These are phyloP conservation scores for Nematostella vectensis DNA, from an alignment of 92 coral and sea anemone genomes.

Conservation along the genomic window DNA sequence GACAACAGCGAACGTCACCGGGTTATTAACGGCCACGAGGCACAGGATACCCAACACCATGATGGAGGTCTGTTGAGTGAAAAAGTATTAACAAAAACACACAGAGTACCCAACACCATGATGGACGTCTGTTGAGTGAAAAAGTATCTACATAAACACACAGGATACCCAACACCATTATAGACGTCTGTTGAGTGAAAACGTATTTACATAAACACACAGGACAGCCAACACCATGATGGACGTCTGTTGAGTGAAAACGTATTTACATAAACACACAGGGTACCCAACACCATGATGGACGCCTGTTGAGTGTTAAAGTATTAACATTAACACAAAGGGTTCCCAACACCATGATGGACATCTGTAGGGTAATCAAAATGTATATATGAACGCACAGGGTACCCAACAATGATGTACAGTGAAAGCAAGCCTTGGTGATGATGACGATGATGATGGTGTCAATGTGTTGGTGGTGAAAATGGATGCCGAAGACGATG, in stretches of 20 bases:
- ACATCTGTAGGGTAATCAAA: constrained; percentile 16
- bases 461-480: background rate
- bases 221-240: constrained; percentile 46
- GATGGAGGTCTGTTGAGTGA: constrained; percentile 23
- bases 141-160: constrained; percentile 41
- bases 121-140: constrained; percentile 21
- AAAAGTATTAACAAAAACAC: constrained; percentile 39
- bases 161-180: constrained; percentile 49
- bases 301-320: constrained; percentile 16
- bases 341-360: constrained; percentile 39
- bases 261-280: constrained; percentile 41
- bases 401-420: constrained; percentile 42
- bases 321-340: constrained; percentile 42
- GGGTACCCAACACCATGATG: constrained; percentile 41
- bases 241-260: constrained; percentile 18
- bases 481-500: no score
- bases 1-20: constrained; percentile 49
- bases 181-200: constrained; percentile 17
- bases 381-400: constrained; percentile 40
- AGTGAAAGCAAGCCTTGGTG: no score
- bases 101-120: constrained; percentile 46
- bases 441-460: background rate
- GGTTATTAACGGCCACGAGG: constrained; percentile 50
- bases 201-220: constrained; percentile 40
- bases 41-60: constrained; percentile 49